Evolutionary conservation across 2,113 vertebrate genomes (phyloP).

Genomic region (Mormyrus iriodes): DNA sequence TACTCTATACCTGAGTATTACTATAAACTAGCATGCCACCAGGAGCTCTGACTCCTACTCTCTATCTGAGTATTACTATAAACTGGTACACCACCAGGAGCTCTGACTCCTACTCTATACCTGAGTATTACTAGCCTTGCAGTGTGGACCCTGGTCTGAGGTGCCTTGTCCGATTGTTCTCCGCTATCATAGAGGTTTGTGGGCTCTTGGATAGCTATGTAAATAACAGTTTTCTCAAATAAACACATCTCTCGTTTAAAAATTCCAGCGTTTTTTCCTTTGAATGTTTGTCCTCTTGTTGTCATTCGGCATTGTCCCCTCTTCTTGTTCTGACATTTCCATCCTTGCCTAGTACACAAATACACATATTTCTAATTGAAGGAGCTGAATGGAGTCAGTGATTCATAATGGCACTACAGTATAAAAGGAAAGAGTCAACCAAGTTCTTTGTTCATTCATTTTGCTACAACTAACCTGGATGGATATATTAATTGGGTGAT

Average conservation of each 20-base stretch:
- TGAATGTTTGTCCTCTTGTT: neutral
- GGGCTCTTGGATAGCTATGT: neutral
- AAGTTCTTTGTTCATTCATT: too few species aligned
- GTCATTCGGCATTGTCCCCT: neutral
- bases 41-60: neutral
- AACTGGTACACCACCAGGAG: too few species aligned
- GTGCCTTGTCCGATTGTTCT: neutral
- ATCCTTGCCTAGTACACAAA: too few species aligned
- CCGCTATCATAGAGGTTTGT: neutral
- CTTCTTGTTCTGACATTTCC: too few species aligned
- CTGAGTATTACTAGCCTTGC: neutral
- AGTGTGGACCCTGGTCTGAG: neutral
- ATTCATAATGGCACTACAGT: too few species aligned
- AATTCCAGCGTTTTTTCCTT: neutral
- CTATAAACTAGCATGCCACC: neutral
- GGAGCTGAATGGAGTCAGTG: too few species aligned
- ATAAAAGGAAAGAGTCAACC: too few species aligned
- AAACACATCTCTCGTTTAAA: neutral
- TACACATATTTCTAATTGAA: too few species aligned
- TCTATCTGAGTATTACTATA: neutral
- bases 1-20: neutral
- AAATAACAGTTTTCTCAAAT: neutral
- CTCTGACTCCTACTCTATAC: neutral
- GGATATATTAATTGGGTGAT: too few species aligned
- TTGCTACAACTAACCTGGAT: too few species aligned